phyloP scores from a whole-genome alignment of 2,888 invertebrate species.

The Rugalucina vietnamica region DNA sequence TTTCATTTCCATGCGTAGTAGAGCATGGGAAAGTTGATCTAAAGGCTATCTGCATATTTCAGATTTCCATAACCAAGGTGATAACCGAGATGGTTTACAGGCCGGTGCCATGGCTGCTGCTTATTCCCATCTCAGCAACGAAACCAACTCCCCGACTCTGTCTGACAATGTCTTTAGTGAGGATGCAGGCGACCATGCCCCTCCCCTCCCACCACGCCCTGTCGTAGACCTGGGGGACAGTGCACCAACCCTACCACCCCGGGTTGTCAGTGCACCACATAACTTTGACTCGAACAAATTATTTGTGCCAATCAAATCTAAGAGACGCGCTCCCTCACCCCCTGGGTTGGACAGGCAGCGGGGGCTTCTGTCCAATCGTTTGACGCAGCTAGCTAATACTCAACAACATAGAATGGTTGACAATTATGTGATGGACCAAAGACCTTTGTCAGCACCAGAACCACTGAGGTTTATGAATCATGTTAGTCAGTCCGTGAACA shows the following conservation, averaged over 20 bases:
- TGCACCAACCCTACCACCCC: not conserved
- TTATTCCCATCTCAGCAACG: constrained; percentile 37
- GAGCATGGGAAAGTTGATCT: too few relatives aligned
- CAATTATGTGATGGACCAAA: constrained; percentile 20
- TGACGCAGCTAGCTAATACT: constrained; percentile 20
- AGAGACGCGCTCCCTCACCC: constrained; percentile 48
- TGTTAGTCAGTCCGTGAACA: not conserved
- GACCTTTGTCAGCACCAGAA: constrained; percentile 25
- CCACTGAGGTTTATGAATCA: not conserved
- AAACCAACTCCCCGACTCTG: constrained; percentile 55
- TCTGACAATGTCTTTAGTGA: constrained; percentile 53
- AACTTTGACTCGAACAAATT: constrained; percentile 57
- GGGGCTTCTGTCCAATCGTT: constrained; percentile 14
- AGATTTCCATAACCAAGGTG: constrained; percentile 69
- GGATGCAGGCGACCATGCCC: constrained; percentile 9
- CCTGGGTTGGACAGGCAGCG: constrained; percentile 36
- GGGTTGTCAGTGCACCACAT: not conserved
- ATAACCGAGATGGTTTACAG: constrained; percentile 53
- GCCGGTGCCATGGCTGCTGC: constrained; percentile 53
- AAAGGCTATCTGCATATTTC: too few relatives aligned
- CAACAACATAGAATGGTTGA: constrained; percentile 30
- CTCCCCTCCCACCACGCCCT: constrained; percentile 4
- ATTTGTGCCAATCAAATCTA: constrained; percentile 63
- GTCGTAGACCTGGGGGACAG: constrained; percentile 11
- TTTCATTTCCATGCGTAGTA: too few relatives aligned